A percentile compares a stretch with the other conserved stretches of the same genome.
Conservation (phyloP, 2,888 invertebrate species). For the Micropterix aruncella region DNA sequence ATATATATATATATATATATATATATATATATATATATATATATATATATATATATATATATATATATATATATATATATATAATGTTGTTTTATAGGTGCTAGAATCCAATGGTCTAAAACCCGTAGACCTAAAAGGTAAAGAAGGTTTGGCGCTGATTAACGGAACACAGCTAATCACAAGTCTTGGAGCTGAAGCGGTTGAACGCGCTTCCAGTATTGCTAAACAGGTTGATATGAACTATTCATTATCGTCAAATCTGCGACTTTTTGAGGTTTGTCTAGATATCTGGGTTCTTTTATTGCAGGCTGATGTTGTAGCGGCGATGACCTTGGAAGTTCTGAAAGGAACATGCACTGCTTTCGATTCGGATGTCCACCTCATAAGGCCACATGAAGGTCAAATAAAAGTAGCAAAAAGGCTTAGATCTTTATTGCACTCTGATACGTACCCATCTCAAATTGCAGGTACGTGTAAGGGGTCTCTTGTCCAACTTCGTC, state of each 20-base stretch:
- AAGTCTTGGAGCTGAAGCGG: conserved; percentile 46
- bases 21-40: neutral
- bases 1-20: too few relatives aligned
- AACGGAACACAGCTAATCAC: conserved; percentile 56
- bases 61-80: too few relatives aligned
- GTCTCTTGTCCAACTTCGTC: too few relatives aligned
- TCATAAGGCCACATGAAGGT: conserved; percentile 45
- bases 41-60: conserved; percentile 1
- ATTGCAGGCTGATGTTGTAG: conserved; percentile 42
- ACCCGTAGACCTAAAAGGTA: conserved; percentile 40
- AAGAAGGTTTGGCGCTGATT: conserved; percentile 50
- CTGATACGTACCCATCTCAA: conserved; percentile 44
- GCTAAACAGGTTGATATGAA: conserved; percentile 27
- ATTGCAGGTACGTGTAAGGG: conserved; percentile 45
- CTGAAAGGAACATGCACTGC: conserved; percentile 49
- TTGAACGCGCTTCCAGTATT: conserved; percentile 40
- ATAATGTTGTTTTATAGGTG: conserved; percentile 13
- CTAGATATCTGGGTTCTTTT: neutral
- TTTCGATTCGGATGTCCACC: conserved; percentile 48
- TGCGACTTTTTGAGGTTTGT: neutral
- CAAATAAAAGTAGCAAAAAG: conserved; percentile 42
- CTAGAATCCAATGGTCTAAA: conserved; percentile 38
- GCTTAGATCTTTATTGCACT: conserved; percentile 43
- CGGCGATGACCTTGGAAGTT: conserved; percentile 47
- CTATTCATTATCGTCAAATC: neutral